Evolutionary conservation across 2,888 invertebrate species (phyloP).

Genomic region (Apantesis nais): DNA sequence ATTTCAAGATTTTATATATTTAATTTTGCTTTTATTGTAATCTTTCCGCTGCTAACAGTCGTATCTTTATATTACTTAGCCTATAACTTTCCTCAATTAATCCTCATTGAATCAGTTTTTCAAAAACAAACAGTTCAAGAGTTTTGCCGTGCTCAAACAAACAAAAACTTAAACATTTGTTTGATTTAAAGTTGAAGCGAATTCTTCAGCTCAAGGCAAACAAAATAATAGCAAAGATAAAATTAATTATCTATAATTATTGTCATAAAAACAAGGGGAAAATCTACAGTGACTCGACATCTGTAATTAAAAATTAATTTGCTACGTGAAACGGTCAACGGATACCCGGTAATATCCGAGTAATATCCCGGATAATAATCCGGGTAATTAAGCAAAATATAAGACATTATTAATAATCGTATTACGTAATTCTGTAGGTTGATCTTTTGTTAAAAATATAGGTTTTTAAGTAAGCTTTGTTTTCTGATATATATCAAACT

Average conservation of each 20-base stretch:
- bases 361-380: slow-evolving; percentile 41
- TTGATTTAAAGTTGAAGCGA: too few relatives aligned
- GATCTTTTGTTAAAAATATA: neutral
- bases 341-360: slow-evolving; percentile 40
- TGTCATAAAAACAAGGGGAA: neutral
- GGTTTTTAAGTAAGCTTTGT: too few relatives aligned
- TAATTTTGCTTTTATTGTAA: too few relatives aligned
- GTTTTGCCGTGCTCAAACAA: neutral
- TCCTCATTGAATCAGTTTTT: neutral
- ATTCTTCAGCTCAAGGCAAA: neutral
- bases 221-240: neutral
- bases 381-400: slow-evolving; percentile 26
- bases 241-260: slow-evolving; percentile 1
- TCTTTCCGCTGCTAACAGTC: too few relatives aligned
- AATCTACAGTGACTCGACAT: slow-evolving; percentile 14
- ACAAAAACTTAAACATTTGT: neutral
- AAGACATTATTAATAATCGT: slow-evolving; percentile 13
- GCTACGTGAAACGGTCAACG: slow-evolving; percentile 26
- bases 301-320: slow-evolving; percentile 42
- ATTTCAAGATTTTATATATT: too few relatives aligned
- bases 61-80: too few relatives aligned
- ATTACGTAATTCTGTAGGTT: slow-evolving; percentile 7
- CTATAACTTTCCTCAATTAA: too few relatives aligned
- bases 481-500: too few relatives aligned
- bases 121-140: neutral